Evolutionary conservation across 1,140 invertebrate species (phyloP).

Genomic region (Oscheius sp.): DNA sequence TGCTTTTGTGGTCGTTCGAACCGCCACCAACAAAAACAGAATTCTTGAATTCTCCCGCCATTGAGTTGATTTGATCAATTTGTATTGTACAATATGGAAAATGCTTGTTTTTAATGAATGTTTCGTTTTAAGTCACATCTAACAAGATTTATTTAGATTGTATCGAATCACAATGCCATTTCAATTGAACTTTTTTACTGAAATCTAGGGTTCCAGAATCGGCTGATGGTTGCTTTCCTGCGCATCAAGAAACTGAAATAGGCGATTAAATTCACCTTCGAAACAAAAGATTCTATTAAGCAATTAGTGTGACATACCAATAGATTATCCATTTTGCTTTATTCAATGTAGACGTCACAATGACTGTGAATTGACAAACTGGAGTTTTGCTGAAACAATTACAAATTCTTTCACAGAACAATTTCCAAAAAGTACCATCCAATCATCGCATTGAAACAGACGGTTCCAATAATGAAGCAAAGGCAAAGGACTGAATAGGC

Average conservation of each 20-base stretch:
- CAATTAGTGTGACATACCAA: background rate
- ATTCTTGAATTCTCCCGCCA: background rate
- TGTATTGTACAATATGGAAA: too few relatives aligned
- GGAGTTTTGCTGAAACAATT: background rate
- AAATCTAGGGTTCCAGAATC: background rate
- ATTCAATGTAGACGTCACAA: background rate
- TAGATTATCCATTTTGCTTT: background rate
- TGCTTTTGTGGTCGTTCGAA: background rate
- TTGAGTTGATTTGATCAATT: background rate
- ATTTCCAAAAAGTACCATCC: too few relatives aligned
- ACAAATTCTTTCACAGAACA: background rate
- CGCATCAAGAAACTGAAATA: background rate
- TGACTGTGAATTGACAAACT: background rate
- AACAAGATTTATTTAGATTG: too few relatives aligned
- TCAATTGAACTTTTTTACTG: too few relatives aligned
- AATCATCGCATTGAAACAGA: background rate
- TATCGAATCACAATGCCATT: too few relatives aligned
- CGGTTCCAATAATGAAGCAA: background rate
- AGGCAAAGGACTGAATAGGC: background rate
- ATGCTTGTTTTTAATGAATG: too few relatives aligned
- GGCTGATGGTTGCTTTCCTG: background rate
- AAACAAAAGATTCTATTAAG: too few relatives aligned
- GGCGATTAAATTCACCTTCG: too few relatives aligned
- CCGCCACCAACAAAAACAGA: background rate
- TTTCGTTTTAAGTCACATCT: too few relatives aligned